These are phyloP conservation scores for Nomada flava DNA, from an alignment of 2,888 invertebrate species.

Conservation along the genomic window DNA sequence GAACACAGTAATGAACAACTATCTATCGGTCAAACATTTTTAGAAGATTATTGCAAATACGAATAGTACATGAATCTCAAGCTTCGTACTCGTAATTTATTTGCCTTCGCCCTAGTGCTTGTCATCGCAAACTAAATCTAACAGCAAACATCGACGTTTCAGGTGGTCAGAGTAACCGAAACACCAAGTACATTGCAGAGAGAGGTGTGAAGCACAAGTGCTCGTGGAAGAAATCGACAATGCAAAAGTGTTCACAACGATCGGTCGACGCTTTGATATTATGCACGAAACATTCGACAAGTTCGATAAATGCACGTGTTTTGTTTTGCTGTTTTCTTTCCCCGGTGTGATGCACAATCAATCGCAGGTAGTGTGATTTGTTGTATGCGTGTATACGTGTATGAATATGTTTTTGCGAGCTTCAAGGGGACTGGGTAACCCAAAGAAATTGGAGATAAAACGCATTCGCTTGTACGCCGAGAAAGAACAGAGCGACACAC, in stretches of 20 bases:
- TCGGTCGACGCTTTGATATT: neutral
- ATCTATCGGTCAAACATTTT: neutral
- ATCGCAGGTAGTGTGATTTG: constrained; percentile 8
- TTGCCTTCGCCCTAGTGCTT: too few relatives aligned
- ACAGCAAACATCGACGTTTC: neutral
- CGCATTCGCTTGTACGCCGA: constrained; percentile 28
- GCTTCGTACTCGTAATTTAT: neutral
- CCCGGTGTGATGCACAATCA: constrained; percentile 10
- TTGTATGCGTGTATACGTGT: constrained; percentile 1
- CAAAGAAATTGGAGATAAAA: constrained; percentile 29
- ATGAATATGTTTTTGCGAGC: neutral
- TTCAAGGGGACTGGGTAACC: constrained; percentile 52
- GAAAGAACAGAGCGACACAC: constrained; percentile 38
- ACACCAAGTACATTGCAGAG: constrained; percentile 1
- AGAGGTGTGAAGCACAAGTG: constrained; percentile 33
- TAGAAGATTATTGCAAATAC: neutral
- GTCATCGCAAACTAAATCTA: neutral
- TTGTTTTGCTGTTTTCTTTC: neutral
- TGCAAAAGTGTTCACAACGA: constrained; percentile 25
- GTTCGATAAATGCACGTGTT: neutral
- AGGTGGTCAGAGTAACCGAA: neutral
- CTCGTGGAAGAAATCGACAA: constrained; percentile 37
- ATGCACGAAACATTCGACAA: neutral
- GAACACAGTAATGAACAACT: neutral
- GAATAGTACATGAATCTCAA: neutral